Evolutionary conservation across 2,888 invertebrate genomes (phyloP).

Genomic region (Pseudoips prasinana): DNA sequence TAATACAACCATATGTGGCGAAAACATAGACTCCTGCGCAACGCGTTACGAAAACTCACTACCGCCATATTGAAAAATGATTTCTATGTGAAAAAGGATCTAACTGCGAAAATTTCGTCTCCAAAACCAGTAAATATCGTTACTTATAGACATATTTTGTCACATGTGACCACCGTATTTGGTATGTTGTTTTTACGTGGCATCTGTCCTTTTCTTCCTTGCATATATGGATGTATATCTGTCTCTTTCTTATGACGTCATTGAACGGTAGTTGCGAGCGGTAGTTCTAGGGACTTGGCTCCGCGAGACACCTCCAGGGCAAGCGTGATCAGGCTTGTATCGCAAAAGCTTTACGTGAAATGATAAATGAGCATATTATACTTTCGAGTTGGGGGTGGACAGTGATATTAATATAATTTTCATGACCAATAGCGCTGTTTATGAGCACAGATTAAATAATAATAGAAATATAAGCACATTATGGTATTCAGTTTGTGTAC

Average conservation of each 20-base stretch:
- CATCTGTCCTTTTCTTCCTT: constrained; percentile 39
- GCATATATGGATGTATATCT: constrained; percentile 14
- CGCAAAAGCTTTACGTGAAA: constrained; percentile 16
- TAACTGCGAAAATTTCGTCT: constrained; percentile 47
- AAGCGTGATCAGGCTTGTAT: constrained; percentile 21
- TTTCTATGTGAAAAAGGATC: constrained; percentile 48
- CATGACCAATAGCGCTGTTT: no score
- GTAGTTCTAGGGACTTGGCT: no score
- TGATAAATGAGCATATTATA: constrained; percentile 5
- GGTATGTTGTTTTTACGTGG: constrained; percentile 70
- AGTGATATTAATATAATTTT: no score
- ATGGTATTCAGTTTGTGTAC: no score
- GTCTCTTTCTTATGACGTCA: constrained; percentile 67
- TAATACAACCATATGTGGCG: constrained; percentile 51
- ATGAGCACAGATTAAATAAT: no score
- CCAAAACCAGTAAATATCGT: constrained; percentile 45
- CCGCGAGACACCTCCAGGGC: constrained; percentile 30
- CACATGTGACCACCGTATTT: constrained; percentile 77
- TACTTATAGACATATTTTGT: constrained; percentile 67
- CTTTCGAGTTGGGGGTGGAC: no score
- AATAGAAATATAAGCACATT: no score
- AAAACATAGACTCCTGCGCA: constrained; percentile 50
- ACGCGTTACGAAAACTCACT: constrained; percentile 17
- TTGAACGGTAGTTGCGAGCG: constrained; percentile 55
- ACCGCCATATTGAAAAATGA: constrained; percentile 29